Evolutionary conservation across 2,797 vertebrate genomes (phyloP), one percentile per base, ranked within the genome.

Genomic region (Cirrhinus mrigala): DNA sequence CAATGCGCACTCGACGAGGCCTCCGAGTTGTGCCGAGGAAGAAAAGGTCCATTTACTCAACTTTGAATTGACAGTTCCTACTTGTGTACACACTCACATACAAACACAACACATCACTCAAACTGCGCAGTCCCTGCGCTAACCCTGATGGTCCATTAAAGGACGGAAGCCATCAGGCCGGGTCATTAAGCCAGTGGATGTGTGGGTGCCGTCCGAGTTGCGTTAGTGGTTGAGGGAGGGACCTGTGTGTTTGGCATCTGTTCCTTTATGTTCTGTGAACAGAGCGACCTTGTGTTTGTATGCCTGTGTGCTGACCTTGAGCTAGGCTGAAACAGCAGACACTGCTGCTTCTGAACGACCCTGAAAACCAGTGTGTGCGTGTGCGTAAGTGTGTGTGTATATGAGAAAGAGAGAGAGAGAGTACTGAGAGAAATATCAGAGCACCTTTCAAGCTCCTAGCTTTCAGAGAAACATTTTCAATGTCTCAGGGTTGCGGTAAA

Each of bases 301-400:
- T 87, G 87, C 93, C 92, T 95, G 91, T 91, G 93, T 93, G 88
- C 87, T 78, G 93, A 92, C 95, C 95, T 96, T 96, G 94, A 93
- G 86, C 81, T 89, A 52, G 80, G 82, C 89, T 90, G 79, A 87
- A 89, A 89, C 87, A 70, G 88, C 89, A 90, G 89, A 88, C 89
- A 90, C 85, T 84, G 80, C 88, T 89, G 83, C 86, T 89, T 86
- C 89, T 86, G 88, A 87, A 82, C 75, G 84, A 74, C 87, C 87
- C 83, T 85, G 87, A 85, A 82, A 82, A 70, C 66, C 37, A 81
- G 86, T 77, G 62, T 84, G 77, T 84, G 83, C 16, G 62, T 84
- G 77, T 84, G 83, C 16, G 54, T 84, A 54, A 64, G 48, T 71
- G 81, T 15, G 44, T 74, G 81, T 83, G 75, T 69, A 7, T 58